phyloP scores from a whole-genome alignment of 2,888 invertebrate genomes.

The Pollenia angustigena region DNA sequence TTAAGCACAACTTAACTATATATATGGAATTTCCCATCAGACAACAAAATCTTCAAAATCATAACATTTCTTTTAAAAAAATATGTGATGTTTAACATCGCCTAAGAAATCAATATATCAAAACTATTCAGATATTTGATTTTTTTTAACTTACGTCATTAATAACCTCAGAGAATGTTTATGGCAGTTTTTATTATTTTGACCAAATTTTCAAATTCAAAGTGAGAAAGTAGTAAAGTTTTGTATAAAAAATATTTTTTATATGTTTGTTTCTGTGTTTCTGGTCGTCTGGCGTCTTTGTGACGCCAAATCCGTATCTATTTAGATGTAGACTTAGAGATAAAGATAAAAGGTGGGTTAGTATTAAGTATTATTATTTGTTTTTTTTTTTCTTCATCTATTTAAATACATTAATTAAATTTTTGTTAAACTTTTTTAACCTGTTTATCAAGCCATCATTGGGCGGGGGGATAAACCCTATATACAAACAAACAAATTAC shows the following conservation, averaged over 20 bases:
- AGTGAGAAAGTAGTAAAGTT: slow-evolving; percentile 78
- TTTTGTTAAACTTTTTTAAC: slow-evolving; percentile 28
- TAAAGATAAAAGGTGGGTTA: slow-evolving; percentile 12
- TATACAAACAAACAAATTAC: not conserved
- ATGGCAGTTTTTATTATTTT: slow-evolving; percentile 15
- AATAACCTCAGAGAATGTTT: slow-evolving; percentile 58
- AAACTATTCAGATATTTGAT: no score
- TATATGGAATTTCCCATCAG: slow-evolving; percentile 43
- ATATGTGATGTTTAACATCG: no score
- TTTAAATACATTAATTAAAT: slow-evolving; percentile 28
- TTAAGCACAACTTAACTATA: not conserved
- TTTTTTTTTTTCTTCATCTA: not conserved
- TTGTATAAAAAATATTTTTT: slow-evolving; percentile 27
- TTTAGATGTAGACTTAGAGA: not conserved
- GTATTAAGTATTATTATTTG: slow-evolving; percentile 1
- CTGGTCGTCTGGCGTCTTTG: slow-evolving; percentile 70
- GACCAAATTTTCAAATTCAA: slow-evolving; percentile 37
- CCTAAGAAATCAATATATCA: no score
- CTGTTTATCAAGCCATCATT: slow-evolving; percentile 28
- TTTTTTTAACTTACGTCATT: slow-evolving; percentile 76
- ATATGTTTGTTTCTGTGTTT: not conserved
- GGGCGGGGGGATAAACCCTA: slow-evolving; percentile 21
- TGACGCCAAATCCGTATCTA: slow-evolving; percentile 66
- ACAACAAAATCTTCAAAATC: slow-evolving; percentile 7
- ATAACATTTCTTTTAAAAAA: slow-evolving; percentile 6